Percentiles rank a stretch among this genome's conserved stretches.
phyloP scores from a whole-genome alignment of 2,888 invertebrate species.

The Phyto melanocephala region DNA sequence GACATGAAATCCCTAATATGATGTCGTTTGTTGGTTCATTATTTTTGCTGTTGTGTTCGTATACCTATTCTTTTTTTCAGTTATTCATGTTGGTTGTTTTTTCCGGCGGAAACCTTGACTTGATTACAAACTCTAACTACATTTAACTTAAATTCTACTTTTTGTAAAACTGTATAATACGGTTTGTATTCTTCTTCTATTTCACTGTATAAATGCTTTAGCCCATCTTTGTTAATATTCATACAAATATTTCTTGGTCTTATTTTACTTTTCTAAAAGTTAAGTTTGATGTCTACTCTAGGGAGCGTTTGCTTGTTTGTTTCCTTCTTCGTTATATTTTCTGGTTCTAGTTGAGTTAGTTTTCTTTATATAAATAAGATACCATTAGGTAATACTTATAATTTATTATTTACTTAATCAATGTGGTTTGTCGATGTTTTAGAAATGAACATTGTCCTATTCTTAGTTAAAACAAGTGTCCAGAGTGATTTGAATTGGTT shows the following conservation, averaged over 20 bases:
- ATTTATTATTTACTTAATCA: constrained; percentile 41
- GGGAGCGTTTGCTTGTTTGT: background rate
- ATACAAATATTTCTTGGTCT: constrained; percentile 48
- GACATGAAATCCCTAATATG: no score
- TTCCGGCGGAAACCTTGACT: constrained; percentile 61
- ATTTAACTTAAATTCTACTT: constrained; percentile 51
- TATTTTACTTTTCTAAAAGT: constrained; percentile 22
- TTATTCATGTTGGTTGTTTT: constrained; percentile 33
- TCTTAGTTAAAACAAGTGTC: constrained; percentile 8
- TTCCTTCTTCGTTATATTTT: background rate
- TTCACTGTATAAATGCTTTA: background rate
- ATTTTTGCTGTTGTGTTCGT: background rate
- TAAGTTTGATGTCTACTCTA: constrained; percentile 47
- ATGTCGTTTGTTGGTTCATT: background rate
- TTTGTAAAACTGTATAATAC: constrained; percentile 37
- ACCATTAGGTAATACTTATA: constrained; percentile 34
- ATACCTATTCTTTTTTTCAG: background rate
- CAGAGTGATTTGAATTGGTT: constrained; percentile 26
- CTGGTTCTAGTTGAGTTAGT: background rate
- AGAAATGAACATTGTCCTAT: background rate
- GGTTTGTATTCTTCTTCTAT: constrained; percentile 29
- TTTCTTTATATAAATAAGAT: constrained; percentile 33
- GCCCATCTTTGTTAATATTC: constrained; percentile 40
- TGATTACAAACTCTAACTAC: constrained; percentile 46
- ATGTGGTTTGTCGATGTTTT: constrained; percentile 23